Evolutionary conservation across 2,888 invertebrate species (phyloP), one percentile per base, ranked within the genome.

Genomic region (Lepeophtheirus nordmannii): DNA sequence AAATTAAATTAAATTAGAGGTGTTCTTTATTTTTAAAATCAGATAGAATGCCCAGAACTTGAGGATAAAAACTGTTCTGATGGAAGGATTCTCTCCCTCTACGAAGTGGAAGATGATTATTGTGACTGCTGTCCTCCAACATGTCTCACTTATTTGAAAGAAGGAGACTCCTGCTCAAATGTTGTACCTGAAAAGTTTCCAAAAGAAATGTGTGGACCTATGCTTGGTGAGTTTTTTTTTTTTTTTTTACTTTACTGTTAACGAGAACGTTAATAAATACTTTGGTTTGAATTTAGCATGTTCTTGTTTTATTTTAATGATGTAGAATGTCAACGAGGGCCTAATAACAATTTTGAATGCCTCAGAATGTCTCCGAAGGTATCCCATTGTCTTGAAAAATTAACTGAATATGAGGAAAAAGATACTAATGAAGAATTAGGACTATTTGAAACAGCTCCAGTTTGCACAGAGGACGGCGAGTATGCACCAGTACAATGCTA

Each of bases 201-300:
- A 17, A 62, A 11, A 10, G 39, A 62, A 41, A 62, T 62, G 20
- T 62, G 62, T 23, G 62, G 62, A n/a, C 62, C 62, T 38, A 30
- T 38, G 20, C 40, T 62, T n/a, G 40, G 62, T 62, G 17, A 46
- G 2, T 5, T 30, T 5, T 30, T 30, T 30, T 5, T 30, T 30
- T 30, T 30, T 2, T 30, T 2, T 30, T 30, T 30, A 30, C 30
- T 30, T 30, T 7, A n/a, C 11, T 41, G 41, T 11, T 41, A 41
- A 46, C 8, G 53, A 17, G 53, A 17, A 46, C 3, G 7, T 30
- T 30, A 30, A 30, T 30, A 7, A 30, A 30, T 30, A 30, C 2
- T 30, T 30, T 7, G 30, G 30, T 30, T 30, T 30, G 30, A 30
- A 30, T 30, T 30, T 30, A 30, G 30, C 30, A 30, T 30, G 30